Evolutionary conservation across 1,140 invertebrate species (phyloP), one percentile per base, ranked within the genome.

Genomic region (Sycophaga agraensis): DNA sequence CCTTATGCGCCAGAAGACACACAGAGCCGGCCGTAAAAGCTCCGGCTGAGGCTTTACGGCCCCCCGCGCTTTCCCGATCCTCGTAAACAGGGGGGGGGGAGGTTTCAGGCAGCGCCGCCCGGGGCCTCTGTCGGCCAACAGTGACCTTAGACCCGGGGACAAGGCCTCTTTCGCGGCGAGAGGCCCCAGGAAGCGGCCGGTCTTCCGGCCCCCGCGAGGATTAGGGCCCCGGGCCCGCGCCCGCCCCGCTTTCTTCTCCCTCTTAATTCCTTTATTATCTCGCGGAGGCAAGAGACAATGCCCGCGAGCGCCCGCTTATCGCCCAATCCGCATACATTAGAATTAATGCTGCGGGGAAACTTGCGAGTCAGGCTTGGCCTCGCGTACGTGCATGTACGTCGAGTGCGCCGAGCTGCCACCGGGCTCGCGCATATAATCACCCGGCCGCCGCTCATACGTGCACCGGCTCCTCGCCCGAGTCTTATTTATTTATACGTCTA

Each of bases 261-360:
- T 45, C 48, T 51, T 51, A 51, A 42, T 59, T 51, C 39, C 48
- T 51, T 51, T 45, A 34, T 43, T 59, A 59, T 59, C 24, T 31
- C 0, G 7, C 17, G 8, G 9, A n/a, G 7, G 24, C 28, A n/a
- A 22, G 35, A 59, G 48, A 59, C 57, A 59, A 59, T 51, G 39
- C 6, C 12, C 22, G 12, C 16, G 46, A 24, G 11, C 24, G 37
- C 16, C 4, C 24, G 9, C n/a, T 8, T 31, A 43, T 50, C 35
- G 48, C 17, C 35, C 16, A 42, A 40, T 59, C 34, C 34, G 57
- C 37, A 59, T 59, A 43, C 37, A 51, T 59, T 43, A 17, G 48
- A 59, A 55, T 65, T 66, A 69, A 66, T 69, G n/a, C n/a, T n/a
- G 64, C 46, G 64, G 66, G 42, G 60, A 67, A 69, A 69, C 63